A percentile compares a stretch with the other conserved stretches of the same genome.
These are phyloP conservation scores for Lithophane semibrunnea DNA, from an alignment of 2,888 invertebrate species.

Conservation along the genomic window DNA sequence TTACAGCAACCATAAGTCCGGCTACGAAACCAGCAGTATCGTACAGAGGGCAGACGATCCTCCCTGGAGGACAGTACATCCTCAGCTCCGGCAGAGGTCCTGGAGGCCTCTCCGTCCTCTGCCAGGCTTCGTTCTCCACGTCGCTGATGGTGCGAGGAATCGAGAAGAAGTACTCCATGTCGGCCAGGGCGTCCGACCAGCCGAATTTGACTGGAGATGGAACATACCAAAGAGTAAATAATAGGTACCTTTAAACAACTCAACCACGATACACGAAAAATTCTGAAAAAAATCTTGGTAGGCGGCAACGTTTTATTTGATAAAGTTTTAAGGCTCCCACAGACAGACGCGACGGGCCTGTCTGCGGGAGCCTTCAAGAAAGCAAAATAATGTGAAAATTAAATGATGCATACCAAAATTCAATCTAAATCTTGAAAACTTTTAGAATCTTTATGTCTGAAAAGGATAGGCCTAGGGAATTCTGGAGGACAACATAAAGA, in stretches of 20 bases:
- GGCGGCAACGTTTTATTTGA: too few relatives aligned
- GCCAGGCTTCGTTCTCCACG: constrained; percentile 82
- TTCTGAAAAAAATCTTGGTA: too few relatives aligned
- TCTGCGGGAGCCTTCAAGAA: too few relatives aligned
- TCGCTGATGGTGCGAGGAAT: constrained; percentile 84
- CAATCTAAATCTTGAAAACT: too few relatives aligned
- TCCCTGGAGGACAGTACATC: constrained; percentile 84
- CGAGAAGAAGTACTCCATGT: constrained; percentile 86
- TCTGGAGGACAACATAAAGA: too few relatives aligned
- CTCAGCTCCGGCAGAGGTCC: constrained; percentile 82
- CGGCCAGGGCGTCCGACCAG: constrained; percentile 85
- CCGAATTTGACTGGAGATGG: constrained; percentile 83
- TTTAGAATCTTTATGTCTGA: too few relatives aligned
- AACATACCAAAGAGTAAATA: not conserved
- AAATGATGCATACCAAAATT: too few relatives aligned
- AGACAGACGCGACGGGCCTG: too few relatives aligned
- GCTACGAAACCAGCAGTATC: constrained; percentile 86
- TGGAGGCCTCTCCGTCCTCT: constrained; percentile 79
- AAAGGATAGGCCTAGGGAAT: too few relatives aligned
- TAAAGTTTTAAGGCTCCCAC: too few relatives aligned
- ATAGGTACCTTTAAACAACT: not conserved
- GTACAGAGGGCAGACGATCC: constrained; percentile 83
- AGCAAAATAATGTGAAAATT: too few relatives aligned
- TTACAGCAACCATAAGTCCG: constrained; percentile 86
- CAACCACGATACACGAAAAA: not conserved